Conservation (phyloP, 2,888 invertebrate genomes). For the Spodoptera exigua region DNA sequence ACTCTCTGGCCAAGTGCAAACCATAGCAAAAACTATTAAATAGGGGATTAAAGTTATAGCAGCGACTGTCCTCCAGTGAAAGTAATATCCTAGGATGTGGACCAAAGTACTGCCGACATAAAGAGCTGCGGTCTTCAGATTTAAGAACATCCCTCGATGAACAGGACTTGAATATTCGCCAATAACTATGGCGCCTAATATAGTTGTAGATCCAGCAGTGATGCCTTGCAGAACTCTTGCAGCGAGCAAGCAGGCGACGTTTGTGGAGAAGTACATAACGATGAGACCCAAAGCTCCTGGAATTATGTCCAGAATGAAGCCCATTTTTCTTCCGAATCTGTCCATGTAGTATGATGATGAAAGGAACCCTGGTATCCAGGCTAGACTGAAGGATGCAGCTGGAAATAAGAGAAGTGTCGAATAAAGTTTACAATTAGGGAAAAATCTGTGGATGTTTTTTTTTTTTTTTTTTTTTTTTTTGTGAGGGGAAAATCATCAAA, state of each 20-base stretch:
- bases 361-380: conserved; percentile 58
- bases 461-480: too few relatives aligned
- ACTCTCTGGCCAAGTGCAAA: conserved; percentile 88
- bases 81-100: conserved; percentile 63
- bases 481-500: too few relatives aligned
- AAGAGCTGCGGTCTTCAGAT: conserved; percentile 65
- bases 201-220: conserved; percentile 81
- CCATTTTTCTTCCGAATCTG: conserved; percentile 78
- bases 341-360: conserved; percentile 58
- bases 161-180: conserved; percentile 72
- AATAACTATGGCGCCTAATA: conserved; percentile 69
- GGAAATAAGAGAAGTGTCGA: conserved; percentile 27
- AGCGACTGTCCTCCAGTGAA: conserved; percentile 65
- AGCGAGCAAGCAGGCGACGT: conserved; percentile 68
- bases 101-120: conserved; percentile 61
- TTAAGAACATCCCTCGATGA: conserved; percentile 69
- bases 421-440: too few relatives aligned
- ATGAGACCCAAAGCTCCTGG: conserved; percentile 85
- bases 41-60: conserved; percentile 57
- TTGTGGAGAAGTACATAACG: conserved; percentile 67
- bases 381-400: conserved; percentile 61
- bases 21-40: conserved; percentile 58
- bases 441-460: too few relatives aligned
- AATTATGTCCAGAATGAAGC: conserved; percentile 75
- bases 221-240: conserved; percentile 73